phyloP scores from a whole-genome alignment of 2,888 invertebrate genomes.

The Pristionchus japonicus region DNA sequence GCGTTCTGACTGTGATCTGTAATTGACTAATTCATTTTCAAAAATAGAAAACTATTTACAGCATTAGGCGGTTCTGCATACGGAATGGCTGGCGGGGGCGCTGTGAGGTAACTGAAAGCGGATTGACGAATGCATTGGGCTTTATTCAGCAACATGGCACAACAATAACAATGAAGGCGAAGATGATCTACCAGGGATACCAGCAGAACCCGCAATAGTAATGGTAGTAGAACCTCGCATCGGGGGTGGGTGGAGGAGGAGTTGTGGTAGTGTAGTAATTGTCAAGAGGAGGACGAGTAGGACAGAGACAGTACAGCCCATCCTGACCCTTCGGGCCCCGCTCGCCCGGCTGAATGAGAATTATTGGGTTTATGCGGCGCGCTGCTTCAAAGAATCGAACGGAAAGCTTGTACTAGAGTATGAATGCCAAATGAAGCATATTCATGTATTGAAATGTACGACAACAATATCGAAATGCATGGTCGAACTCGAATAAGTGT shows the following conservation, averaged over 20 bases:
- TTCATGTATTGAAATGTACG: no score
- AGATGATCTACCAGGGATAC: neutral
- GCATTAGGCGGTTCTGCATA: neutral
- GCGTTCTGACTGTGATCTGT: neutral
- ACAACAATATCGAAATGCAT: no score
- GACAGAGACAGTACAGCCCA: constrained; percentile 39
- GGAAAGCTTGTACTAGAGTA: no score
- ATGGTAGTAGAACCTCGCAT: neutral
- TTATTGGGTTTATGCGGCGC: neutral
- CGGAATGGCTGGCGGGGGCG: neutral
- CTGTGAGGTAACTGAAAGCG: neutral
- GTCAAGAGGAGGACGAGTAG: constrained; percentile 2
- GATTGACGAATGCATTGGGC: neutral
- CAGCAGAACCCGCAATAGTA: constrained; percentile 20
- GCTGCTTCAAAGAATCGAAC: no score
- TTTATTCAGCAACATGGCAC: neutral
- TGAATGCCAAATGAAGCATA: no score
- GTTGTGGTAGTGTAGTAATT: constrained; percentile 4
- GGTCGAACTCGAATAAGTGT: no score
- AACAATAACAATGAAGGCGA: neutral
- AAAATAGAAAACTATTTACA: neutral
- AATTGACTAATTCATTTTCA: neutral
- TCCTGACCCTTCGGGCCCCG: neutral
- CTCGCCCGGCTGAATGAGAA: neutral
- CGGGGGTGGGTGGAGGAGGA: neutral